Conservation (phyloP, 37 sponge, comb jelly and placozoan species). For the Haliclona indistincta region DNA sequence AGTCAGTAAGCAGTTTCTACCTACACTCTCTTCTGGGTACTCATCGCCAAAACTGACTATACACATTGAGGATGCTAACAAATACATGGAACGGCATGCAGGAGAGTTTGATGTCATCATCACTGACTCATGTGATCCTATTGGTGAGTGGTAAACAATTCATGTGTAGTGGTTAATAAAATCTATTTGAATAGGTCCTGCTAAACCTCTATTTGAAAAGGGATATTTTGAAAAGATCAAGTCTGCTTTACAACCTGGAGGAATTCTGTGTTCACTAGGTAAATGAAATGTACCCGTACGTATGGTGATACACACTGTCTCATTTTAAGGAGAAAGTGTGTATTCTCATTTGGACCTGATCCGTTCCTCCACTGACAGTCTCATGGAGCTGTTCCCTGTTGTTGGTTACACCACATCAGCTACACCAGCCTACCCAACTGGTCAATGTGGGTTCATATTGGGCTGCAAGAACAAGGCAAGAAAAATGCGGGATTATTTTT, state of each 20-base stretch:
- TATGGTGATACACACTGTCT: too few relatives aligned
- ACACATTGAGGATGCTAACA: constrained; percentile 69
- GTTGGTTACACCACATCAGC: constrained; percentile 43
- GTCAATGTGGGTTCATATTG: constrained; percentile 62
- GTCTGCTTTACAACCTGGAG: constrained; percentile 72
- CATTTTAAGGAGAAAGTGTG: too few relatives aligned
- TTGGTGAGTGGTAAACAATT: not conserved
- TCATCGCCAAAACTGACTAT: constrained; percentile 55
- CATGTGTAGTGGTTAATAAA: not conserved
- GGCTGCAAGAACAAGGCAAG: constrained; percentile 27
- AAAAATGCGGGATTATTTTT: not conserved
- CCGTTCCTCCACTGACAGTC: too few relatives aligned
- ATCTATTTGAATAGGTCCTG: constrained; percentile 61
- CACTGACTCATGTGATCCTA: constrained; percentile 87
- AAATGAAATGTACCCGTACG: not conserved
- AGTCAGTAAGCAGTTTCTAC: constrained; percentile 78
- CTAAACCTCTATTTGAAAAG: constrained; percentile 67
- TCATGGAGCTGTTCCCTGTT: too few relatives aligned
- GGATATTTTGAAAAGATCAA: constrained; percentile 68
- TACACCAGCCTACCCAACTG: constrained; percentile 64
- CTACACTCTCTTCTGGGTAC: constrained; percentile 56
- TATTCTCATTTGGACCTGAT: too few relatives aligned
- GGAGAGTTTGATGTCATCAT: constrained; percentile 88
- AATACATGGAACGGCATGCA: constrained; percentile 46
- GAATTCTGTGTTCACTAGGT: constrained; percentile 87